A percentile compares a stretch with the other conserved stretches of the same genome.
phyloP scores from a whole-genome alignment of 2,888 invertebrate genomes.

The Calliphora vomitoria region DNA sequence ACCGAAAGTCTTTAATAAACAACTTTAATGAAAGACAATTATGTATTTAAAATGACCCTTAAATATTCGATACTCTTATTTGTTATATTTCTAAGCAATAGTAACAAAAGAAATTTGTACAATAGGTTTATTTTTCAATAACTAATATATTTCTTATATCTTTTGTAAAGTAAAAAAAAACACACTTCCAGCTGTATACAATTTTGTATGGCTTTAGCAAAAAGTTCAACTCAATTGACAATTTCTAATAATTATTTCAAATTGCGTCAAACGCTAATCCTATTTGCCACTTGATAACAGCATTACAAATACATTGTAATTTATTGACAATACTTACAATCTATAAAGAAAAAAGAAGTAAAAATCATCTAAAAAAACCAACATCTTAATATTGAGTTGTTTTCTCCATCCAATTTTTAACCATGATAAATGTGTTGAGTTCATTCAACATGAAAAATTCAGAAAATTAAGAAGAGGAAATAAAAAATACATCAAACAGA shows the following conservation, averaged over 20 bases:
- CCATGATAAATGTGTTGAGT: constrained; percentile 14
- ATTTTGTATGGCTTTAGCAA: background rate
- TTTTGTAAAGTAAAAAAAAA: background rate
- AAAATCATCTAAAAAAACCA: background rate
- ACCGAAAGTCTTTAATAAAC: too few relatives aligned
- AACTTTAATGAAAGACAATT: too few relatives aligned
- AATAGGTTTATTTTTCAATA: background rate
- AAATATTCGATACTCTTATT: too few relatives aligned
- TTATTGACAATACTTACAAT: constrained; percentile 5
- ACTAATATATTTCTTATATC: background rate
- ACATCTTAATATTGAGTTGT: constrained; percentile 12
- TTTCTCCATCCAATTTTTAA: background rate
- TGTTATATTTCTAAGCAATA: background rate
- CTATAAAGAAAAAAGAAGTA: background rate
- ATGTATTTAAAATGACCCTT: too few relatives aligned
- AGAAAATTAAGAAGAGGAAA: constrained; percentile 5
- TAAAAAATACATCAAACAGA: background rate
- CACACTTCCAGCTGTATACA: background rate
- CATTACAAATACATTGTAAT: constrained; percentile 9
- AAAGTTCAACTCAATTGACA: constrained; percentile 11
- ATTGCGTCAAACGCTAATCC: constrained; percentile 7
- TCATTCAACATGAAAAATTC: background rate
- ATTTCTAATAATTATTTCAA: constrained; percentile 4
- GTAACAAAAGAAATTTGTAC: background rate
- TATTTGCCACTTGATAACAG: constrained; percentile 10